Evolutionary conservation across 2,113 vertebrate species (phyloP).

Genomic region (Penelope pileata): DNA sequence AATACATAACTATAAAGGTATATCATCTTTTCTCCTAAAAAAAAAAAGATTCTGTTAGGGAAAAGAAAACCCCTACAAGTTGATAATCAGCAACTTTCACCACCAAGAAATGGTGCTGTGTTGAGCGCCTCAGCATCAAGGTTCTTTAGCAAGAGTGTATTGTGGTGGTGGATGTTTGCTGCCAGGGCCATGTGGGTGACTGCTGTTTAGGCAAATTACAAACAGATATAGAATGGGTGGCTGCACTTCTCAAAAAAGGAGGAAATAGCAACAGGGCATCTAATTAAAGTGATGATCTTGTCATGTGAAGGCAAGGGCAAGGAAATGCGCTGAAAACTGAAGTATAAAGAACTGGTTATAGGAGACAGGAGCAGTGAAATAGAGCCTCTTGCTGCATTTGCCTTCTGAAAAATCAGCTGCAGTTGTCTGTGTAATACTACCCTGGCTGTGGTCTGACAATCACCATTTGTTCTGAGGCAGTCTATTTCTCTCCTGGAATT

Average conservation of each 20-base stretch:
- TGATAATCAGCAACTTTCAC: background rate
- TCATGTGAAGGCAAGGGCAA: background rate
- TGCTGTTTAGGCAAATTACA: background rate
- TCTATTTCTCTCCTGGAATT: background rate
- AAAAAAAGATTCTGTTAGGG: background rate
- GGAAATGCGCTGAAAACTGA: background rate
- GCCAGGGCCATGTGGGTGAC: rapidly evolving
- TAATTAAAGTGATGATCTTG: background rate
- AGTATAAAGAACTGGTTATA: background rate
- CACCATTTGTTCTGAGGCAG: background rate
- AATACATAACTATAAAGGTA: background rate
- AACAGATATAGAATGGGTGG: background rate
- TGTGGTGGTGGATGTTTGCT: background rate
- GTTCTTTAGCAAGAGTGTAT: background rate
- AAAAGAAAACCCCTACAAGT: background rate
- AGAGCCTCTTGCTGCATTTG: background rate
- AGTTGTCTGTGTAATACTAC: background rate
- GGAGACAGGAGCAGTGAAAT: background rate
- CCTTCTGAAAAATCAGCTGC: background rate
- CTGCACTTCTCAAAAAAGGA: background rate
- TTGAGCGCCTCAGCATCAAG: background rate
- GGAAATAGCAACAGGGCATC: background rate
- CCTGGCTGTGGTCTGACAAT: background rate
- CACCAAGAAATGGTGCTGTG: background rate
- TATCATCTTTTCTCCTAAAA: background rate